Evolutionary conservation across 2,113 vertebrate species (phyloP), one percentile per base, ranked within the genome.

Genomic region (Lagopus leucura): DNA sequence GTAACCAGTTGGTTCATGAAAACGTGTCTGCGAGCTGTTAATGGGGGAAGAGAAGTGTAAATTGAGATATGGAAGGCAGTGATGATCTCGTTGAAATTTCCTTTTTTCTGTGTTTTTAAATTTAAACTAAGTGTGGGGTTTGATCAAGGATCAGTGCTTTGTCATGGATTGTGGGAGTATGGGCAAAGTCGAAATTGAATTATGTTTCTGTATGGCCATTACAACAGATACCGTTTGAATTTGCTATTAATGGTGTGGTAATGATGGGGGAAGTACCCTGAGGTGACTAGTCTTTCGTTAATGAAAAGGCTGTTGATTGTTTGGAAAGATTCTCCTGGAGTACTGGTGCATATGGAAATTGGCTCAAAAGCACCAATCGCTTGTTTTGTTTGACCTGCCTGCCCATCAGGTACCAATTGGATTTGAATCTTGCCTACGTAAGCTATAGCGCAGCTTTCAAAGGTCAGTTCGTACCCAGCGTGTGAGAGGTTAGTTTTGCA

Each of bases 401-500:
- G 32, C 67, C 82, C 71, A 43, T 32, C 43, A 28, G 70, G 61
- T 58, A 27, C 36, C 17, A 8, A 5, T 5, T 18, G 32, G 55
- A 28, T 60, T 86, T 4, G 6, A 47, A 71, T 91, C 65, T 76
- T 52, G 72, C 73, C 67, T 54, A 54, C 16, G 15, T 47, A 27
- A 81, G 18, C 79, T 40, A 4, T 38, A 0, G 79, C 38, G 74
- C 72, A n/a, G 76, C 88, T 88, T 79, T 84, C 61, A 84, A 32
- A 91, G 94, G 89, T 96, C 91, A 91, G 76, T 77, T 57, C 58
- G 0, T 57, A 88, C 13, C 54, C 11, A 4, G 61, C 54, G 69
- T 65, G 84, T 1, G 8, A 95, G 94, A 71, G 67, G 77, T 86
- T 96, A 57, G 88, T 86, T 89, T 93, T 72, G 91, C 80, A 75